phyloP scores from a whole-genome alignment of 1,140 invertebrate species.

The Kradibia gibbosae region DNA sequence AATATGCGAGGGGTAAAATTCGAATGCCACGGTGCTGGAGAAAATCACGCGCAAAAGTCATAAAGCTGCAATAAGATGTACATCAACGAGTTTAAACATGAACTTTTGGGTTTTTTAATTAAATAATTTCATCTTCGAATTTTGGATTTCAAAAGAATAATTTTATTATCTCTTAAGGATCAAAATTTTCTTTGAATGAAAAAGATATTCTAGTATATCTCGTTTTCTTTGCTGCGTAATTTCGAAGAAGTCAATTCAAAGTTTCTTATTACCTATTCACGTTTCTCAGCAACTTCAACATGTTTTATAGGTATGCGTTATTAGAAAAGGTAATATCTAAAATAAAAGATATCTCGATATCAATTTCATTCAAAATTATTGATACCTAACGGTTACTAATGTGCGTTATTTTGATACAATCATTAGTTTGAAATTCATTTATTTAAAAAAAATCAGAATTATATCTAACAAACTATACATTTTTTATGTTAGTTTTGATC shows the following conservation, averaged over 20 bases:
- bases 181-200: background rate
- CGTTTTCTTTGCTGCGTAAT: background rate
- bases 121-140: conserved; percentile 49
- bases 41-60: conserved; percentile 44
- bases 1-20: background rate
- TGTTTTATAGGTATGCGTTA: background rate
- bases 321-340: background rate
- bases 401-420: no score
- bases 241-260: conserved; percentile 41
- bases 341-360: no score
- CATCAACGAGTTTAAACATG: conserved; percentile 21
- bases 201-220: background rate
- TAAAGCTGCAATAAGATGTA: conserved; percentile 22
- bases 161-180: conserved; percentile 1
- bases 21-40: background rate
- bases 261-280: background rate
- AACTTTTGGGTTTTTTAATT: conserved; percentile 56
- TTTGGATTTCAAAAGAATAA: background rate
- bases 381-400: no score
- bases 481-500: no score
- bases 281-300: background rate
- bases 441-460: no score
- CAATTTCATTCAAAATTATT: no score
- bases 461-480: no score
- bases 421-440: no score